Evolutionary conservation across 2,888 invertebrate genomes (phyloP), one percentile per base, ranked within the genome.

Genomic region (Empis stercorea): DNA sequence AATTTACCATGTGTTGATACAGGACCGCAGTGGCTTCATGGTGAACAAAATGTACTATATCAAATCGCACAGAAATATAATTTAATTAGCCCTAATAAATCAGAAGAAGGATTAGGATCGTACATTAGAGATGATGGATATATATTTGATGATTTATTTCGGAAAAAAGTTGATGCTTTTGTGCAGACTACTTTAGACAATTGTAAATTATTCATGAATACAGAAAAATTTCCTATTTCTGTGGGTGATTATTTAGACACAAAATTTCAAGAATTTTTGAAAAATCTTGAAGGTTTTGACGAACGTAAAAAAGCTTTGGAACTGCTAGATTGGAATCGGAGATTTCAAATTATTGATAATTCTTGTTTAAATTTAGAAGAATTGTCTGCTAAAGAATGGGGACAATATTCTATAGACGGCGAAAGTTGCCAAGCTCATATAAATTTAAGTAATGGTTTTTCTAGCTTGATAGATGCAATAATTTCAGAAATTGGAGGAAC

Each of bases 321-420:
- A 50, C 58, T 80, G 30, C 75, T 73, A 51, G 73, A 79, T 56
- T 81, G 81, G 80, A 74, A 75, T 54, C 57, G 74, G 40, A 70
- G 74, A 46, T 79, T 77, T 62, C 74, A 77, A 56, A 58, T 71
- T 11, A 76, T 80, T 41, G 81, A 81, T 57, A 81, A 81, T 65
- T 74, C 77, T 10, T 80, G 80, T 55, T 56, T 60, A 13, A 62
- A 63, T 47, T 60, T 81, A 42, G 64, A 73, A 32, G 63, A 72
- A 30, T 57, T 81, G 34, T 79, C 80, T 3, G 73, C 76, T 0
- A 74, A 71, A 58, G 63, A 70, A 48, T 79, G 76, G 78, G 78
- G 77, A 9, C 66, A 72, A 50, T 80, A 70, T 56, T 58, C 61
- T 10, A 4, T 40, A 23, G 30, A 30, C n/a, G 72, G 71, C 37